Percentiles rank a stretch among this genome's conserved stretches.
These are phyloP conservation scores for Cebidichthys violaceus DNA, from an alignment of 2,113 vertebrate species.

Conservation along the genomic window DNA sequence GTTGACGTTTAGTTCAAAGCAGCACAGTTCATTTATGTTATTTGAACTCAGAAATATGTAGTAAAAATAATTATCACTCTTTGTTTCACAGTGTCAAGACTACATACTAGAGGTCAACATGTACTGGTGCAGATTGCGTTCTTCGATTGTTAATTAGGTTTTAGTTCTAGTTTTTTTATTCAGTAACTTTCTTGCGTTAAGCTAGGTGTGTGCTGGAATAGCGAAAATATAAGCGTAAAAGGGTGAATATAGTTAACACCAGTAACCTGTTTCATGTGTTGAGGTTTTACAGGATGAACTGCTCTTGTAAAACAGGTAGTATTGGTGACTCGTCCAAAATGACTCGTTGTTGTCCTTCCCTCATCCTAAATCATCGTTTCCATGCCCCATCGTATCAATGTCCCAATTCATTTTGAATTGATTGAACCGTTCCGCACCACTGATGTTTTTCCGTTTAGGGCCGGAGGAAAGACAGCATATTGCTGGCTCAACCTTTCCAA, in stretches of 20 bases:
- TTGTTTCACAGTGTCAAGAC: not conserved
- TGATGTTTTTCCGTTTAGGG: slow-evolving; percentile 44
- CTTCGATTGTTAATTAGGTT: not conserved
- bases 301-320: not conserved
- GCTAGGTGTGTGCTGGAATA: not conserved
- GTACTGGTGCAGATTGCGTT: not conserved
- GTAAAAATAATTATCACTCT: too few relatives aligned
- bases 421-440: slow-evolving; percentile 39
- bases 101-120: not conserved
- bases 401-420: slow-evolving; percentile 41
- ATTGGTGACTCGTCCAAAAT: not conserved
- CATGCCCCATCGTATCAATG: slow-evolving; percentile 14
- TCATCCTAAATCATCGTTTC: slow-evolving; percentile 4
- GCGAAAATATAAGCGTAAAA: not conserved
- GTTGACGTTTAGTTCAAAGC: not conserved
- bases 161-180: not conserved
- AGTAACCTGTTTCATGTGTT: not conserved
- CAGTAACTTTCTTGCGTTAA: not conserved
- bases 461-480: slow-evolving; percentile 37
- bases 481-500: slow-evolving; percentile 60
- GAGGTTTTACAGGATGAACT: not conserved
- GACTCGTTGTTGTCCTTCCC: slow-evolving; percentile 7
- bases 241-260: not conserved
- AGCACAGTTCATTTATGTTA: not conserved
- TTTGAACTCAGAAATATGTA: not conserved